Evolutionary conservation across 2,888 invertebrate species (phyloP).

Genomic region (Drosophila picticornis): DNA sequence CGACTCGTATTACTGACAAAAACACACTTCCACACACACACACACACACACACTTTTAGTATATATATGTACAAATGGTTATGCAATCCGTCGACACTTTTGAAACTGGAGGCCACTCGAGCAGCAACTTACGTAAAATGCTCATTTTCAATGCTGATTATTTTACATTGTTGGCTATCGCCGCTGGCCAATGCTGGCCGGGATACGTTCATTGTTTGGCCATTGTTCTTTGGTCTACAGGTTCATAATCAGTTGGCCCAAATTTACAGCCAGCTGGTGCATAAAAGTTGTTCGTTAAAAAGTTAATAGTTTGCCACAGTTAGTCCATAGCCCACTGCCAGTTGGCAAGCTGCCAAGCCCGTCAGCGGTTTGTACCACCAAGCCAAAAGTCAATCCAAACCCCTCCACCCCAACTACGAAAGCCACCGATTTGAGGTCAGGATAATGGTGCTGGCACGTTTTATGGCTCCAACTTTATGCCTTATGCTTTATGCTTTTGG

Average conservation of each 20-base stretch:
- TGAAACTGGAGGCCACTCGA: slow-evolving; percentile 27
- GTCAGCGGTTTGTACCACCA: slow-evolving; percentile 1
- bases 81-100: slow-evolving; percentile 3
- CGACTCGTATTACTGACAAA: slow-evolving; percentile 31
- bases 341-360: slow-evolving; percentile 36
- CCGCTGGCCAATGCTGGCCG: slow-evolving; percentile 17
- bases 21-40: slow-evolving; percentile 18
- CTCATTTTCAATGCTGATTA: slow-evolving; percentile 43
- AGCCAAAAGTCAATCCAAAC: not conserved
- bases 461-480: slow-evolving; percentile 34
- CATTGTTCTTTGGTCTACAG: slow-evolving; percentile 34
- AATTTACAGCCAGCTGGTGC: slow-evolving; percentile 28
- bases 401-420: not conserved
- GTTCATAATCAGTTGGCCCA: slow-evolving; percentile 48
- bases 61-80: not conserved
- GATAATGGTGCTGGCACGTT: slow-evolving; percentile 21
- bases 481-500: slow-evolving; percentile 16
- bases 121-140: slow-evolving; percentile 29
- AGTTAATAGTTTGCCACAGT: slow-evolving; percentile 62
- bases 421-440: slow-evolving; percentile 32
- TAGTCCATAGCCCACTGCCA: slow-evolving; percentile 15
- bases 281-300: slow-evolving; percentile 70
- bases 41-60: not conserved
- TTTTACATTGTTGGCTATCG: slow-evolving; percentile 25
- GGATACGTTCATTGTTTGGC: slow-evolving; percentile 40